Conservation (phyloP, 2,888 invertebrate genomes). For the Physocephala rufipes region DNA sequence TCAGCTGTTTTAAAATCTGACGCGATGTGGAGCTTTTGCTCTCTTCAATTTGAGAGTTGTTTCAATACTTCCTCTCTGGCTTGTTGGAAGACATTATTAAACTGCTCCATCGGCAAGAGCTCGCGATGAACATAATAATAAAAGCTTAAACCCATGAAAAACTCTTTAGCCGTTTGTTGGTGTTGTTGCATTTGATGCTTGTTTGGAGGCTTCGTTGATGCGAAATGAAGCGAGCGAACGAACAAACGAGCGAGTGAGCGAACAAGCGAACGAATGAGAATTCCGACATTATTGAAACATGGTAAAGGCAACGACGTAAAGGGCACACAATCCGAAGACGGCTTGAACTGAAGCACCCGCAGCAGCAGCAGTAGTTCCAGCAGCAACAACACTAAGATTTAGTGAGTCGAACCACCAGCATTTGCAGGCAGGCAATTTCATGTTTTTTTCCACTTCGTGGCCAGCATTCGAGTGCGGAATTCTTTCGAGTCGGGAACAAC, state of each 20-base stretch:
- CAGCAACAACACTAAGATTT: too few relatives aligned
- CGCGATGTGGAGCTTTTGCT: too few relatives aligned
- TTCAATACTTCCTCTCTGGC: background rate
- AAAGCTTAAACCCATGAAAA: background rate
- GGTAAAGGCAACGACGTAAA: slow-evolving; percentile 39
- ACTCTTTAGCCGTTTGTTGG: background rate
- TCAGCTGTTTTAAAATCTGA: too few relatives aligned
- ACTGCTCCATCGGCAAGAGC: background rate
- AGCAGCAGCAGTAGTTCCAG: slow-evolving; percentile 37
- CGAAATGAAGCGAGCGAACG: background rate
- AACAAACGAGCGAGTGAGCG: background rate
- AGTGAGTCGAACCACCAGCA: slow-evolving; percentile 41
- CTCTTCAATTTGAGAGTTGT: too few relatives aligned
- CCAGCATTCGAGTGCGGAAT: slow-evolving; percentile 66
- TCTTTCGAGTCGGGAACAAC: slow-evolving; percentile 66
- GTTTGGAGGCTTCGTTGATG: background rate
- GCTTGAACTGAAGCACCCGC: slow-evolving; percentile 21
- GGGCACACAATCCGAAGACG: background rate
- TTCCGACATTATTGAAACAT: background rate
- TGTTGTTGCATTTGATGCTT: background rate
- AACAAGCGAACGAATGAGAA: background rate
- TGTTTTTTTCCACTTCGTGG: slow-evolving; percentile 62
- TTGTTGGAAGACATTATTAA: too few relatives aligned
- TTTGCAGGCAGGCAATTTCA: slow-evolving; percentile 61
- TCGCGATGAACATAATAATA: background rate